A percentile compares a stretch with the other conserved stretches of the same genome.
Evolutionary conservation across 2,888 invertebrate genomes (phyloP).

Genomic region (Dione vanillae): DNA sequence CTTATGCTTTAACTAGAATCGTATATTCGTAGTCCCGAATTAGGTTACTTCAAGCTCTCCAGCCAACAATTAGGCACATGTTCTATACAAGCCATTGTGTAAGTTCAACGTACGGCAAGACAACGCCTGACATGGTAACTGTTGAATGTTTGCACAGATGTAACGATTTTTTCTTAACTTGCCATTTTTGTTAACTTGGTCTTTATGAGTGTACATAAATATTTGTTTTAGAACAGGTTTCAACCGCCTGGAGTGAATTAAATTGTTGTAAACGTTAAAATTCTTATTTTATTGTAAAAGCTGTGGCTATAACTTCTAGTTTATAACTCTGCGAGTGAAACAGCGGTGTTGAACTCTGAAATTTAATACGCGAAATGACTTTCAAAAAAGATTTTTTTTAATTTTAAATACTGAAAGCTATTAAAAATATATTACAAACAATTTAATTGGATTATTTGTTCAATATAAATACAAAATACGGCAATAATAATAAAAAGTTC

Average conservation of each 20-base stretch:
- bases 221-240: conserved; percentile 20
- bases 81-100: conserved; percentile 28
- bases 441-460: background rate
- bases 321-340: too few relatives aligned
- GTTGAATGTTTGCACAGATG: conserved; percentile 43
- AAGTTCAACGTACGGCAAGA: conserved; percentile 41
- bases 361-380: too few relatives aligned
- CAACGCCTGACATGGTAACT: conserved; percentile 25
- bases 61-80: background rate
- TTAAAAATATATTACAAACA: background rate
- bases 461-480: background rate
- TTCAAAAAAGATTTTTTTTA: too few relatives aligned
- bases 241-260: background rate
- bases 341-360: too few relatives aligned
- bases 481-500: background rate
- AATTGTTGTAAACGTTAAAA: background rate
- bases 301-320: too few relatives aligned
- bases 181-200: conserved; percentile 36
- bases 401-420: background rate
- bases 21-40: too few relatives aligned
- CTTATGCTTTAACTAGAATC: too few relatives aligned
- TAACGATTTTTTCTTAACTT: conserved; percentile 32
- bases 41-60: background rate
- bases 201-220: conserved; percentile 10
- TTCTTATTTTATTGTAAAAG: too few relatives aligned